phyloP scores from a whole-genome alignment of 1,140 invertebrate species.

The Carposina sasakii region DNA sequence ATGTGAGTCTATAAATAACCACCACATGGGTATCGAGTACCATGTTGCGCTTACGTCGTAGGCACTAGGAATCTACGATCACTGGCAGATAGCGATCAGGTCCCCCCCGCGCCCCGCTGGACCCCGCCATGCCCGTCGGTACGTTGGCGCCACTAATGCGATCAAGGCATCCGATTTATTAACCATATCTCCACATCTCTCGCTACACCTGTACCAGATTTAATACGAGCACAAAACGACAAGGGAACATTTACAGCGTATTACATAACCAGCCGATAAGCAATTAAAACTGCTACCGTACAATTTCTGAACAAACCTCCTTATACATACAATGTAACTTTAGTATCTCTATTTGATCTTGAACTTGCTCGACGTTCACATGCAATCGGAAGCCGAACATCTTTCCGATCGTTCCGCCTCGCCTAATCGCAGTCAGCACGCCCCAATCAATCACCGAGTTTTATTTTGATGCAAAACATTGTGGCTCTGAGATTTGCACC shows the following conservation, averaged over 20 bases:
- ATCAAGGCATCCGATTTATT: conserved; percentile 48
- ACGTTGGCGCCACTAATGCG: conserved; percentile 51
- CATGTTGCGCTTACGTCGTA: no score
- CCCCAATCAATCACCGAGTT: neutral
- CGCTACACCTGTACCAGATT: conserved; percentile 43
- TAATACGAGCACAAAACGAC: conserved; percentile 31
- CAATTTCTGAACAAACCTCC: conserved; percentile 36
- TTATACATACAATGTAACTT: conserved; percentile 35
- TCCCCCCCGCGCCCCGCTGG: conserved; percentile 23
- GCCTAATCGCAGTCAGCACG: neutral
- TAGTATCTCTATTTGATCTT: conserved; percentile 48
- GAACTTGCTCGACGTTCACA: conserved; percentile 47
- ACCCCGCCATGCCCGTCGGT: conserved; percentile 30
- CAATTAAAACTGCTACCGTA: conserved; percentile 37
- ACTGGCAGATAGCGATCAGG: conserved; percentile 27
- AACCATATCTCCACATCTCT: conserved; percentile 41
- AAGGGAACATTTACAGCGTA: conserved; percentile 40
- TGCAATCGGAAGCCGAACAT: conserved; percentile 31
- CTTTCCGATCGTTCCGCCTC: conserved; percentile 27
- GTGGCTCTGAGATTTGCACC: conserved; percentile 45
- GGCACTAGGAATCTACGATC: conserved; percentile 19
- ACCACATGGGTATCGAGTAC: no score
- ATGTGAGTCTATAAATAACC: no score
- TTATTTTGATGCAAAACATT: conserved; percentile 33
- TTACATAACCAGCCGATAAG: conserved; percentile 37